Base-by-base conservation (phyloP, 2,113 vertebrate genomes). In the Epinephelus cyanopodus region DNA sequence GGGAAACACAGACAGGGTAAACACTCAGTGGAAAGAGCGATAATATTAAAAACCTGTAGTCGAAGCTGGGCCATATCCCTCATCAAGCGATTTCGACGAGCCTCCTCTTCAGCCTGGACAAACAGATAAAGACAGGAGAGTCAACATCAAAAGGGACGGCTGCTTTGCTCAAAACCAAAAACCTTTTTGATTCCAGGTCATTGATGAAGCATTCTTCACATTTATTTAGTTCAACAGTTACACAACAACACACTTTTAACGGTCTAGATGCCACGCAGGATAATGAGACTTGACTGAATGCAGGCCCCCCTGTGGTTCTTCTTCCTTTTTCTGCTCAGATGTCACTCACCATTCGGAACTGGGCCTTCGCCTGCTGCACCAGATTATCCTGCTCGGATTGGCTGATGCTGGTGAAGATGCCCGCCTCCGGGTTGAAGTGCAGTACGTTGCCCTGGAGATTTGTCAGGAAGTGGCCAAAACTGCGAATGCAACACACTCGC, bases 1-100 rank as follows among this genome's bases (percentile, higher is more conserved):
- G 25, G 5, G 2, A 47, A 58, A 66, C 50, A 81, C 56, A 54
- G 57, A n/a, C 21, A 39, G 3, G 11, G 29, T 42, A 66, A 72
- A 54, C 56, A 39, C 15, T 18, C 11, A 63, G 52, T 3, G 29
- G 47, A 19, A 25, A 39, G 25, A 73, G 58, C 4, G 37, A 69
- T 29, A 15, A 60, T n/a, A 9, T 5, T 2, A 56, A 71, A 62
- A 77, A 99, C 98, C 97, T 99, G 97, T 5, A 99, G 95, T 0
- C 98, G 96, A 1, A 99, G 97, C 94, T 99, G 98, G 7, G 98
- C 98, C 98, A 99, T 99, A 80, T 99, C 98, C 25, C 97, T 95
- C 98, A 99, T 99, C 0, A 99, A 93, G 52, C 98, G 93, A 92
- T 99, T 99, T 58, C 98, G 91, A 5, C 98, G 97, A 39, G 98